Evolutionary conservation across 2,113 vertebrate species (phyloP).

Genomic region (Phylloscopus trochilus): DNA sequence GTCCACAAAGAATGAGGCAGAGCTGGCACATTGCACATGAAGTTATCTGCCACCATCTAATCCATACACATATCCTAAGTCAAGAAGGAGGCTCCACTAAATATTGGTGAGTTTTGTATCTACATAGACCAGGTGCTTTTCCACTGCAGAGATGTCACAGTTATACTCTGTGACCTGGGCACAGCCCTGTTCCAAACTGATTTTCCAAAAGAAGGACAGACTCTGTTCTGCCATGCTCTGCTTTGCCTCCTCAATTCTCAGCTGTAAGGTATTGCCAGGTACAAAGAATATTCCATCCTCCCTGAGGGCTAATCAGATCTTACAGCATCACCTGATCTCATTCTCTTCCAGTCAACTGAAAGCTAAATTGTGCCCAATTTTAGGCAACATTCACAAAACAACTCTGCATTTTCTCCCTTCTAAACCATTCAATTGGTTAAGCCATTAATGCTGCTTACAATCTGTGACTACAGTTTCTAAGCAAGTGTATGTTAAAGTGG

Average conservation of each 20-base stretch:
- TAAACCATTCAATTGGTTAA: not conserved
- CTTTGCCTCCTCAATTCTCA: not conserved
- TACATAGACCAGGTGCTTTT: not conserved
- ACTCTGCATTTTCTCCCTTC: not conserved
- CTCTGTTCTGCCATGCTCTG: not conserved
- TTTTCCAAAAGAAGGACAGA: fast-evolving
- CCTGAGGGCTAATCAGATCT: not conserved
- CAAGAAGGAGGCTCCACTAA: not conserved
- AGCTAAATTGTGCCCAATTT: not conserved
- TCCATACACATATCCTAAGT: not conserved
- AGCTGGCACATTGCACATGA: not conserved
- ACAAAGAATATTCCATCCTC: not conserved
- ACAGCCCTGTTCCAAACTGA: not conserved
- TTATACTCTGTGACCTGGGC: too few relatives aligned
- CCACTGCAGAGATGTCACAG: not conserved
- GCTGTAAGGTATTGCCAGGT: not conserved
- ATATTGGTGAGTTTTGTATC: not conserved
- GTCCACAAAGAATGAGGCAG: not conserved
- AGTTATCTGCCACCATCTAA: not conserved
- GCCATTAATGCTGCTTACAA: not conserved
- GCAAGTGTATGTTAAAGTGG: not conserved
- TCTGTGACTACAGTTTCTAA: not conserved
- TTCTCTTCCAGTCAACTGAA: not conserved
- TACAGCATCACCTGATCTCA: not conserved
- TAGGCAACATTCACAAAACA: not conserved